A percentile compares a stretch with the other conserved stretches of the same genome.
phyloP scores from a whole-genome alignment of 2,113 vertebrate genomes.

The Propithecus coquereli region DNA sequence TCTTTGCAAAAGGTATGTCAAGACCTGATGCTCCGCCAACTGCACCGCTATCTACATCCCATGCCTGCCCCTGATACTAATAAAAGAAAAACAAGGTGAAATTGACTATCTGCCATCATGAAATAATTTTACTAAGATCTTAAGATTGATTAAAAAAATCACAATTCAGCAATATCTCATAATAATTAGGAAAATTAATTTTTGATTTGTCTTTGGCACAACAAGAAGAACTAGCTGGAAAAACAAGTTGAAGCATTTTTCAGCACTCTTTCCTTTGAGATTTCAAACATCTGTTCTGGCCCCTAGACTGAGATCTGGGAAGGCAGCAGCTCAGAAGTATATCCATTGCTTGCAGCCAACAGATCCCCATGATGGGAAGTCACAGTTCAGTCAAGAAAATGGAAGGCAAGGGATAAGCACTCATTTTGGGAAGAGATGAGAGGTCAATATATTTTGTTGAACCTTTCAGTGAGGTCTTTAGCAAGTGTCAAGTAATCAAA shows the following conservation, averaged over 20 bases:
- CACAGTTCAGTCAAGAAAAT: background rate
- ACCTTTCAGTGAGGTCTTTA: constrained; percentile 22
- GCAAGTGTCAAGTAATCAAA: constrained; percentile 1
- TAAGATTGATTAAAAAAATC: background rate
- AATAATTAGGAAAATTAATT: background rate
- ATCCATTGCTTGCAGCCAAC: background rate
- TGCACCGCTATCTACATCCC: background rate
- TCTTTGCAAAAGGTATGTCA: constrained; percentile 56
- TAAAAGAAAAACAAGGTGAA: background rate
- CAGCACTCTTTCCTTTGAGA: background rate
- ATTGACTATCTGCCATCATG: background rate
- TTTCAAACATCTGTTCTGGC: background rate
- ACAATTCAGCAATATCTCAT: background rate
- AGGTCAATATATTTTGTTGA: background rate
- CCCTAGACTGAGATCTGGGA: background rate
- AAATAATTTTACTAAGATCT: background rate
- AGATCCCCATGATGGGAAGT: background rate
- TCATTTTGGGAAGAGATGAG: background rate
- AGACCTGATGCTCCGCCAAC: background rate
- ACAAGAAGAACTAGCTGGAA: background rate
- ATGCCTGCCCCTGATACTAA: background rate
- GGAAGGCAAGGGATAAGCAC: background rate
- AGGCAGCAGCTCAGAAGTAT: background rate
- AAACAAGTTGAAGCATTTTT: background rate
- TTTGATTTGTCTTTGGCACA: background rate